Percentiles rank a stretch among this genome's conserved stretches.
These are phyloP conservation scores for Spermophilus dauricus DNA, from an alignment of 2,113 vertebrate genomes.

Conservation along the genomic window DNA sequence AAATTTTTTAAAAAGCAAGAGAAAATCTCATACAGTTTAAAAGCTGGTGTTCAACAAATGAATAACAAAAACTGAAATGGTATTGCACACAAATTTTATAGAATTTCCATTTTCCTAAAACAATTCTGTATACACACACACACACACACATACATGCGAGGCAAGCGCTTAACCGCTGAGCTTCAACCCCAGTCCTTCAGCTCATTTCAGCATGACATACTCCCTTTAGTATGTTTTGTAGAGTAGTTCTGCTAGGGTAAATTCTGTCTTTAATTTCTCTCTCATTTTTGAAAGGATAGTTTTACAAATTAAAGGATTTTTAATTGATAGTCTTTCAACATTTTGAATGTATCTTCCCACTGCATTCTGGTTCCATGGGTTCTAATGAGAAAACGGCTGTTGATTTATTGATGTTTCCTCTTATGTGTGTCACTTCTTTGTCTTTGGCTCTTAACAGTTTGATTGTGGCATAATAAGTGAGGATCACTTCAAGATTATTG, in stretches of 20 bases:
- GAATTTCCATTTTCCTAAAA: constrained; percentile 39
- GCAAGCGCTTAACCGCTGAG: too few relatives aligned
- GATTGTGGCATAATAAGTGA: not conserved
- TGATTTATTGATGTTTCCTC: not conserved
- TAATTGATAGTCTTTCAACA: not conserved
- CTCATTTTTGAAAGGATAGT: too few relatives aligned
- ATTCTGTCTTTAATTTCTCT: too few relatives aligned
- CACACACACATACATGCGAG: too few relatives aligned
- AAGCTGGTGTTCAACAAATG: not conserved
- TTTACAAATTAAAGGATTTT: not conserved
- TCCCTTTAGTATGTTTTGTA: too few relatives aligned
- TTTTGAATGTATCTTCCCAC: not conserved
- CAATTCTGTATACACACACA: not conserved
- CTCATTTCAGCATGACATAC: too few relatives aligned
- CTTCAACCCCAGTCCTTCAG: too few relatives aligned
- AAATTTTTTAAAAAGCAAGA: too few relatives aligned
- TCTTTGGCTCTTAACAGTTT: not conserved
- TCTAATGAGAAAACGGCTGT: not conserved
- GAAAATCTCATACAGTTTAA: not conserved
- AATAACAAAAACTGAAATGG: not conserved
- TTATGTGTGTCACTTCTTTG: not conserved
- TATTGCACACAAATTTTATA: not conserved
- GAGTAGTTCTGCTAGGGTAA: too few relatives aligned
- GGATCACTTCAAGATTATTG: not conserved
- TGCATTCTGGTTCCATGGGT: not conserved